Base-by-base conservation (phyloP, 2,888 invertebrate species). In the Andrena flavipes region DNA sequence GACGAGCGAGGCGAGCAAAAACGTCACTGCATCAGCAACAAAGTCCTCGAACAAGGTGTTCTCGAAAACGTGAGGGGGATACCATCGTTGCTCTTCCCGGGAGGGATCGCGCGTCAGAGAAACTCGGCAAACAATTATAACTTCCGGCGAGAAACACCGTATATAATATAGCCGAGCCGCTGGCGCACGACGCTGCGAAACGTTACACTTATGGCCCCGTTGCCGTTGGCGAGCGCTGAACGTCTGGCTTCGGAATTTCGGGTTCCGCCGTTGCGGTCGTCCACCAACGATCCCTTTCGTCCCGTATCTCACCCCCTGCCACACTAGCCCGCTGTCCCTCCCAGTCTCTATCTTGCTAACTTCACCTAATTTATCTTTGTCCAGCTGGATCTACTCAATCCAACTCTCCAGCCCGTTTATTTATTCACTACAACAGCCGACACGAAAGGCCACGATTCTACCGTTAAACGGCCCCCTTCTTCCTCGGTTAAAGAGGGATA, bases 111-210 rank as follows among this genome's bases (percentile, higher is more conserved):
- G 84, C 75, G 82, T 79, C 84, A 77, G 81, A 76, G 88, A 89
- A 88, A 91, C 91, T 90, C 87, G 68, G 83, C 88, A 88, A 89
- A 91, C 91, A 91, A 92, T 92, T 92, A 92, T 90, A 92, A 91
- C 88, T 92, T 92, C 88, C 87, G 87, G 71, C 75, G 87, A 85
- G 81, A 87, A 84, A 85, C 76, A 78, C 74, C 60, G 56, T 56
- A 23, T 56, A 63, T 85, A 83, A 84, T 77, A 78, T 65, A 73
- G 68, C 20, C 54, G 73, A 60, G 70, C 76, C 78, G 75, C 48
- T 67, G 76, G 71, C 76, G 71, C 76, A 42, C 80, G 76, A 83
- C 88, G 84, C 77, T 88, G 84, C 84, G 81, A 76, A 89, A 86
- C 84, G 88, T 84, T 84, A 87, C 91, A 87, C 89, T 91, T 91